Evolutionary conservation across 2,888 invertebrate species (phyloP).

Genomic region (Tenthredo scrophulariae): DNA sequence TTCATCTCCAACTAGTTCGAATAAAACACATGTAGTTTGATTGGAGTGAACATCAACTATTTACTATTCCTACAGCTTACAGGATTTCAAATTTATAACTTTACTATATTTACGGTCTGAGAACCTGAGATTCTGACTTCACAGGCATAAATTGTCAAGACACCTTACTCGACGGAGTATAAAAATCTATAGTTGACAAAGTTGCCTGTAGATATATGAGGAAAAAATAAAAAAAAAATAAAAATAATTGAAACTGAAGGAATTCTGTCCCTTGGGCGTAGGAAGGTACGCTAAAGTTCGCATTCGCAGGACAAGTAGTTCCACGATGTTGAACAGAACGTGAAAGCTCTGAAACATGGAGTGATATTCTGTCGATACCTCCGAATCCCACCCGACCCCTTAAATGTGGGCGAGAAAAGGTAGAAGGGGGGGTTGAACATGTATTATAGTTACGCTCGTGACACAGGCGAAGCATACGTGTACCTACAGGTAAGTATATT

Average conservation of each 20-base stretch:
- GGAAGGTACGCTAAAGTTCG: conserved; percentile 27
- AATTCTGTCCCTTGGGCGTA: conserved; percentile 35
- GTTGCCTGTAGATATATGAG: neutral
- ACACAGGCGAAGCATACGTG: neutral
- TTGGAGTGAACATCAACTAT: neutral
- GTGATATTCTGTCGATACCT: conserved; percentile 42
- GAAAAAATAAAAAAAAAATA: neutral
- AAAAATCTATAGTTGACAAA: neutral
- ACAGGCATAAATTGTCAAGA: neutral
- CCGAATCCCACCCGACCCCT: conserved; percentile 1
- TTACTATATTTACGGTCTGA: neutral
- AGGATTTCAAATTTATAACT: neutral
- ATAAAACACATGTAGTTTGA: neutral
- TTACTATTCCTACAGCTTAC: neutral
- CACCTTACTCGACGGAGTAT: neutral
- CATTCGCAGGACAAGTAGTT: conserved; percentile 34
- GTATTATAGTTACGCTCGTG: conserved; percentile 15
- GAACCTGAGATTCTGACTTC: neutral
- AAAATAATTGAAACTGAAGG: neutral
- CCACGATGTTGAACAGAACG: conserved; percentile 44
- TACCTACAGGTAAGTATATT: neutral
- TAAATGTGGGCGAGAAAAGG: conserved; percentile 40
- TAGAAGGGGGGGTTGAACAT: conserved; percentile 15
- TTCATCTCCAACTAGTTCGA: neutral
- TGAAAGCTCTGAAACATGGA: conserved; percentile 40